phyloP scores from a whole-genome alignment of 2,888 invertebrate species.

The Noctua comes region DNA sequence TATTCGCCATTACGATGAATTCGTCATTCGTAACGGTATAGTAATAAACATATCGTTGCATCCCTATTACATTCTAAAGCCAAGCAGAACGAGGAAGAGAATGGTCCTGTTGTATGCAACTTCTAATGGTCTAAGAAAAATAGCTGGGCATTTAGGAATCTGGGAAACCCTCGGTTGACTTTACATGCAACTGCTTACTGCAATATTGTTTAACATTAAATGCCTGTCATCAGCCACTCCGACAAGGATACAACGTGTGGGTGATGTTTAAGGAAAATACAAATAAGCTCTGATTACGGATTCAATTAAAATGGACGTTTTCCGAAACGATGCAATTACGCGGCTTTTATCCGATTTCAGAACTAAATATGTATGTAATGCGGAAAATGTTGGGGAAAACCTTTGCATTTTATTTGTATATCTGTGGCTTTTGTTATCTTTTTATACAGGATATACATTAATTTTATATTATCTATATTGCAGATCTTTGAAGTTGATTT shows the following conservation, averaged over 20 bases:
- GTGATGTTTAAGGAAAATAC: neutral
- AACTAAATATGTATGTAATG: neutral
- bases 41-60: too few relatives aligned
- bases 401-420: neutral
- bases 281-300: neutral
- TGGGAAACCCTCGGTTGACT: neutral
- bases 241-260: neutral
- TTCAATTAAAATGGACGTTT: neutral
- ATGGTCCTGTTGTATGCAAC: neutral
- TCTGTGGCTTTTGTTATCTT: neutral
- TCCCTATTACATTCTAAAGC: neutral
- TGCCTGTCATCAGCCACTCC: neutral
- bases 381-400: neutral
- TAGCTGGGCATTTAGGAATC: neutral
- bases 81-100: neutral
- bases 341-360: neutral
- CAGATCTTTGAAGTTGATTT: neutral
- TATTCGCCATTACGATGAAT: too few relatives aligned
- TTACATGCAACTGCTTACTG: neutral
- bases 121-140: neutral
- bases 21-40: too few relatives aligned
- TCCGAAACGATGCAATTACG: slow-evolving; percentile 3
- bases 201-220: neutral
- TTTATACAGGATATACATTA: neutral
- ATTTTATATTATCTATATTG: neutral